phyloP scores from a whole-genome alignment of 2,888 invertebrate genomes.

The Polietes domitor region DNA sequence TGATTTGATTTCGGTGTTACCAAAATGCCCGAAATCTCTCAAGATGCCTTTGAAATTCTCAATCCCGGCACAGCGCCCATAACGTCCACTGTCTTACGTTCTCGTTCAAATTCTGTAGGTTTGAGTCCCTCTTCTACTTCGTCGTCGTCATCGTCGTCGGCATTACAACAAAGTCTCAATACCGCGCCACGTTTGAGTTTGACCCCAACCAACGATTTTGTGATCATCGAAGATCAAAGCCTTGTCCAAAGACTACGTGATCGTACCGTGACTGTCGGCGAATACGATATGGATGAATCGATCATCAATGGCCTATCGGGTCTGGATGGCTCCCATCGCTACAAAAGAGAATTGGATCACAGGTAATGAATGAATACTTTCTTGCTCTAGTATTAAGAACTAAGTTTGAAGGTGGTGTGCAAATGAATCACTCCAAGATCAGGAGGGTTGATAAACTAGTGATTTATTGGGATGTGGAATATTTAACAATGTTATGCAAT shows the following conservation, averaged over 20 bases:
- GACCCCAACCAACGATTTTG: constrained; percentile 31
- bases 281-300: constrained; percentile 76
- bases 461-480: background rate
- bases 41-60: constrained; percentile 82
- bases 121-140: background rate
- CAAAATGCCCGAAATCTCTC: constrained; percentile 83
- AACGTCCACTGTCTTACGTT: constrained; percentile 82
- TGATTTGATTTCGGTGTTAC: background rate
- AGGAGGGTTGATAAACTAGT: background rate
- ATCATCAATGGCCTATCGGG: constrained; percentile 73
- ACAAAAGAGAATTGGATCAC: constrained; percentile 79
- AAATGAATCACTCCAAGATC: background rate
- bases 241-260: constrained; percentile 50
- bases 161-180: background rate
- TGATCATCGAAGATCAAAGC: constrained; percentile 31
- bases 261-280: constrained; percentile 73
- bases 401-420: background rate
- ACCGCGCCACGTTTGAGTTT: constrained; percentile 3
- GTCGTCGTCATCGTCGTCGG: background rate
- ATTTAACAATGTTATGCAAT: background rate
- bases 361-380: constrained; percentile 73
- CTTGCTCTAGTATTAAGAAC: background rate
- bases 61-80: constrained; percentile 82
- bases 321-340: constrained; percentile 72
- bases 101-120: constrained; percentile 82